Base-by-base conservation (phyloP, 2,888 invertebrate species). In the Didymodactylos carnosus region DNA sequence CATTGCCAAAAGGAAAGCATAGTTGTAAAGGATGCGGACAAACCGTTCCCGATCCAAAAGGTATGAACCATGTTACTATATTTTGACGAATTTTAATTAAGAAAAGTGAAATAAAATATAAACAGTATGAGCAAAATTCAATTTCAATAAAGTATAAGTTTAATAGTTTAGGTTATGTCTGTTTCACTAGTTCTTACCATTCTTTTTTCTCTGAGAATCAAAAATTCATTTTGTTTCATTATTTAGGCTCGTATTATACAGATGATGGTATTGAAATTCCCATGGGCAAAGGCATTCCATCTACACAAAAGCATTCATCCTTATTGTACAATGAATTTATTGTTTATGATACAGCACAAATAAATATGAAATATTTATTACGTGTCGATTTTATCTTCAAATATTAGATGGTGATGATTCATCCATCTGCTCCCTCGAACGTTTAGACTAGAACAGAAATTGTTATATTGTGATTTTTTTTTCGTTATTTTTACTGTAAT, bases 291-390 rank as follows among this genome's bases (percentile, higher is more conserved):
- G 79, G 80, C 7, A 75, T 75, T 0, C 75, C 78, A 29, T 75
- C 78, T 16, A 70, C 77, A 16, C 72, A 77, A 10, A 77, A 76
- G 23, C 13, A 77, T n/a, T 78, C 87, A 84, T 82, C 85, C 6
- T 85, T 95, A 77, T 85, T 94, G 3, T 95, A 95, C 83, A 95
- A 95, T 84, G 95, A 95, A 78, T 86, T 81, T 77, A 82, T 86
- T 69, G 85, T 86, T 19, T 86, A 86, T 78, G 78, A 84, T 77
- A 80, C 81, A 2, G 79, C 78, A 27, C 86, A 86, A 79, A 81
- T 86, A 43, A 80, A 80, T 75, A 82, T 85, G 82, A 80, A 80
- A 75, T 86, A 85, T 77, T 78, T 85, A 2, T 78, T 85, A 25
- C 81, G 85, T 77, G 80, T 85, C 10, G 81, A 84, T 76, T 86